These are phyloP conservation scores for Phthorimaea operculella DNA, from an alignment of 1,140 invertebrate genomes.

Conservation along the genomic window DNA sequence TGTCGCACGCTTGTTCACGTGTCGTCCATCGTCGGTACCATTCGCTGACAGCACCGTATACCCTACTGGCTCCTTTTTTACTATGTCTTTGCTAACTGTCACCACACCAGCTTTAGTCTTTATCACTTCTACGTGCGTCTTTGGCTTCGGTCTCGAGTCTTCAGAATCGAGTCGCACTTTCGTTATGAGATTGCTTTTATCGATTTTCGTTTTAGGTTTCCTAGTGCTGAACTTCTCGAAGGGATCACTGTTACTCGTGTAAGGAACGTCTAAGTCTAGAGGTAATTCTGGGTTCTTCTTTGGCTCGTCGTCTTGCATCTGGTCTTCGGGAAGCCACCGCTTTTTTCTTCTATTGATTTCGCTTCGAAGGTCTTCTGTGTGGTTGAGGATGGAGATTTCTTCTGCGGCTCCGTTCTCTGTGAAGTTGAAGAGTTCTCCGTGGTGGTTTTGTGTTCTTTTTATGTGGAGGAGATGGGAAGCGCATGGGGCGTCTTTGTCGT, in stretches of 20 bases:
- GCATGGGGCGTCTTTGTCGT: constrained; percentile 53
- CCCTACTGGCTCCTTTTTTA: constrained; percentile 62
- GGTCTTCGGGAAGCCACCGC: constrained; percentile 67
- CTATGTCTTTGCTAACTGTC: constrained; percentile 60
- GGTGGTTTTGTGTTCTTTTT: constrained; percentile 46
- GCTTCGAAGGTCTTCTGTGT: constrained; percentile 41
- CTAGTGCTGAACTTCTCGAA: constrained; percentile 58
- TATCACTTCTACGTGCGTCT: constrained; percentile 72
- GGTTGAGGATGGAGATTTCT: constrained; percentile 33
- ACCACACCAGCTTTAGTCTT: constrained; percentile 70
- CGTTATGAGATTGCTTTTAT: constrained; percentile 63
- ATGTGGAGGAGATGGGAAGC: constrained; percentile 71
- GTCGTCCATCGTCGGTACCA: constrained; percentile 67
- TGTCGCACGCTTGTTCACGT: constrained; percentile 77
- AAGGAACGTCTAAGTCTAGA: constrained; percentile 71
- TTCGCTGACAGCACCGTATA: constrained; percentile 65
- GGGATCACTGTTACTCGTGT: constrained; percentile 70
- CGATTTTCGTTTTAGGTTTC: constrained; percentile 63
- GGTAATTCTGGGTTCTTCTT: constrained; percentile 71
- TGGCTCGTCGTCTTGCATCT: constrained; percentile 65
- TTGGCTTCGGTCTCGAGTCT: constrained; percentile 71
- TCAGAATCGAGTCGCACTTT: constrained; percentile 63
- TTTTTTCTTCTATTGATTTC: constrained; percentile 60
- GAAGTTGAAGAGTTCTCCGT: constrained; percentile 55
- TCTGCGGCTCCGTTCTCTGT: constrained; percentile 32